Conservation (phyloP, 2,113 vertebrate species). For the Tachuris rubrigastra region DNA sequence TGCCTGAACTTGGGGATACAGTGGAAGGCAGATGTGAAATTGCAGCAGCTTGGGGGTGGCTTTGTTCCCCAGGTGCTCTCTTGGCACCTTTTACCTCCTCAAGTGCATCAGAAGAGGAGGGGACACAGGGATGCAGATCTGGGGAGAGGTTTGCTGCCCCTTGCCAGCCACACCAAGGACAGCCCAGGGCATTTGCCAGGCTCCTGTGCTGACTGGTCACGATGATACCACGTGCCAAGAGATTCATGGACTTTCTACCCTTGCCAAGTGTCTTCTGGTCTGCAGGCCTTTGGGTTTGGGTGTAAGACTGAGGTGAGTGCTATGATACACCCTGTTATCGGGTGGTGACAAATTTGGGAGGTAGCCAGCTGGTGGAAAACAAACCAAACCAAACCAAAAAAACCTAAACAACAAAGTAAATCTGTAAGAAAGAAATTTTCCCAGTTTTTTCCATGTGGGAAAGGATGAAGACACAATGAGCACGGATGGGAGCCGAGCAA, state of each 20-base stretch:
- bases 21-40: not conserved
- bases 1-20: not conserved
- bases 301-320: not conserved
- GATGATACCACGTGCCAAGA: not conserved
- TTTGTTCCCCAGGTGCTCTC: not conserved
- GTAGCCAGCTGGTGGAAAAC: not conserved
- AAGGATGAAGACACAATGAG: not conserved
- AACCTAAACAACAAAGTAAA: not conserved
- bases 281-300: not conserved
- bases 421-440: not conserved
- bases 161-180: not conserved
- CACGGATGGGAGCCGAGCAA: not conserved
- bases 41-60: not conserved
- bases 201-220: not conserved
- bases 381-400: not conserved
- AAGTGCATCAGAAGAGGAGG: not conserved
- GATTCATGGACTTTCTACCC: not conserved
- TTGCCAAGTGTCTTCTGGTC: not conserved
- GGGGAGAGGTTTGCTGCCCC: not conserved
- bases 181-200: accelerated
- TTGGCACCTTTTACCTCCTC: not conserved
- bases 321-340: no score
- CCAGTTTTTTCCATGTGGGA: not conserved
- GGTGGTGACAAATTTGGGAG: not conserved
- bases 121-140: not conserved